Conservation (phyloP, 2,113 vertebrate genomes). For the Antechinus flavipes region DNA sequence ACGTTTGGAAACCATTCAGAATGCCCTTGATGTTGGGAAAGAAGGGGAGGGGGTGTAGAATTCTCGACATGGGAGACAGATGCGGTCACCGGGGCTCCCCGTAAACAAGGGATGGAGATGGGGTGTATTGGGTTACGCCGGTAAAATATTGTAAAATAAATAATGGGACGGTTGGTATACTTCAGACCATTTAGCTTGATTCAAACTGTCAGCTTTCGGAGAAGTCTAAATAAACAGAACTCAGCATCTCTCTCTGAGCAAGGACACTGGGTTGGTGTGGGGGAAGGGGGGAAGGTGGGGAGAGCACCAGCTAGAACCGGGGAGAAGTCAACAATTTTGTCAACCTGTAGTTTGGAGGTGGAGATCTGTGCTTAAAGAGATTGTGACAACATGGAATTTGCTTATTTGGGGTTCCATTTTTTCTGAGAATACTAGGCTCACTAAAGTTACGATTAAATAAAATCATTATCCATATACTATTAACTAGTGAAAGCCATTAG, state of each 20-base stretch:
- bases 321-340: not conserved
- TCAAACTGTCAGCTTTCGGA: slow-evolving; percentile 87
- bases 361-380: not conserved
- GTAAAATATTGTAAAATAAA: slow-evolving; percentile 87
- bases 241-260: slow-evolving; percentile 68
- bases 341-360: not conserved
- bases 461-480: not conserved
- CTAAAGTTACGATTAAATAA: not conserved
- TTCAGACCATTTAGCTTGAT: slow-evolving; percentile 89
- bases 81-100: slow-evolving; percentile 73
- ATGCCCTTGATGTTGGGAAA: slow-evolving; percentile 43
- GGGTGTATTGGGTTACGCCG: slow-evolving; percentile 85
- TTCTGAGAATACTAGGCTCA: not conserved
- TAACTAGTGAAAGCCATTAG: not conserved
- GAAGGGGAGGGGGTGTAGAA: not conserved
- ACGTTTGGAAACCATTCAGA: not conserved
- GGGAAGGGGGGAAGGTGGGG: not conserved
- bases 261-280: slow-evolving; percentile 55
- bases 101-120: slow-evolving; percentile 85
- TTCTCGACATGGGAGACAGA: slow-evolving; percentile 83
- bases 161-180: slow-evolving; percentile 85
- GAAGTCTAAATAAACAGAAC: slow-evolving; percentile 87
- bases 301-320: not conserved
- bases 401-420: not conserved
- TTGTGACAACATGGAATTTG: not conserved